Base-by-base conservation (phyloP, 2,797 vertebrate genomes). In the Acanthis flammea region DNA sequence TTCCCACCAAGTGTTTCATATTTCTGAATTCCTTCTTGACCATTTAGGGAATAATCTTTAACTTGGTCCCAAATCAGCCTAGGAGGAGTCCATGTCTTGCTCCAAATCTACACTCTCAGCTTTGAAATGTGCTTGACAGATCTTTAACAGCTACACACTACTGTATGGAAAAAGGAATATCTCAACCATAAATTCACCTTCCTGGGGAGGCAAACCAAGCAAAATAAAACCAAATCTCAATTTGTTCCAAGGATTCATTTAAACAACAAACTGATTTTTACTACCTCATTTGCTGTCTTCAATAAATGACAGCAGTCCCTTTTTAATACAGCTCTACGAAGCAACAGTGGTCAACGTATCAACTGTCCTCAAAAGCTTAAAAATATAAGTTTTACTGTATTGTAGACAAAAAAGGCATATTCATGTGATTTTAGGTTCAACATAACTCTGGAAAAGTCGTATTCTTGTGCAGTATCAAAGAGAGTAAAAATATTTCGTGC, bases 241-340 rank as follows among this genome's bases (percentile, higher is more conserved):
- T 71, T 44, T 80, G 54, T 80, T 53, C 78, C 74, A 91, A 67
- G 39, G 74, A 95, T 77, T 91, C 91, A 90, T 78, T 95, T 89
- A 85, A 96, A 93, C 54, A 95, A 92, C 54, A 85, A 96, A 76
- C 89, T 93, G 14, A 73, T 93, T 87, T 93, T 94, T 89, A 96
- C 94, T 96, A 93, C 88, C 94, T 96, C 88, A 90, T 94, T 96
- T 94, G 68, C 94, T 95, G 92, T 89, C 75, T 86, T 96, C 91
- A 94, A 80, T 90, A 97, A 92, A 88, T 94, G 92, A 96, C 94
- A 97, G 90, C 92, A 94, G 86, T 92, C 81, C 75, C 94, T 95
- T 92, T 96, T 94, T 65, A 96, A 96, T 72, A 95, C 77, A 95
- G 92, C 91, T 80, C 65, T 95, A 96, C 28, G 74, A 91, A 96